Base-by-base conservation (phyloP, 2,888 invertebrate genomes). In the Steromphala cineraria region DNA sequence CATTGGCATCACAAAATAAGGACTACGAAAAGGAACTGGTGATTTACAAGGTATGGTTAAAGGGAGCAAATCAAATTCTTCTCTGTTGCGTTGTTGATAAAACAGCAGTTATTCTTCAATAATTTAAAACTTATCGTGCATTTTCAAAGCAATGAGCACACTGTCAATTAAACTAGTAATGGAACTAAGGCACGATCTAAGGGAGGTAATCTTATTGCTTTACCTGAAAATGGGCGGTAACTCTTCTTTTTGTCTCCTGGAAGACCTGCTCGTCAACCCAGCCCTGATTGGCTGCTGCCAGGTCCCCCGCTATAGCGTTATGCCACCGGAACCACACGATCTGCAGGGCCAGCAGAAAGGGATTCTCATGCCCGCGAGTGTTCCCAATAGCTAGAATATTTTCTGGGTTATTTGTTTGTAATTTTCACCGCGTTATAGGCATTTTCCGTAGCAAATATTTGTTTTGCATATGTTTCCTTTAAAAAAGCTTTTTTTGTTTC, bases 311-410 rank as follows among this genome's bases (percentile, higher is more conserved):
- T 19, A 98, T 95, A 2, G 96, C 96, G 93, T 99, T 99, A 94
- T 99, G 99, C 97, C 98, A 99, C 2, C 99, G 96, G 91, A 98
- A 96, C 91, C 99, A 97, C 17, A 99, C 94, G 80, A 99, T 97
- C 3, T 98, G 98, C 89, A 99, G 96, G 0, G 98, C 96, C 79
- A 99, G 95, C 90, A 99, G 94, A 0, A 98, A 98, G 0, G 99
- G 99, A 93, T 99, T 99, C 94, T 99, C 99, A 94, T 99, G 99
- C 2, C 98, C 98, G 84, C 99, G 95, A 0, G 99, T 98, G 94
- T 99, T 99, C n/a, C 99, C 99, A 81, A 99, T 94, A 87, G 98
- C 99, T 99, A 91, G 52, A 89, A 46, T 1, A 46, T 46, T 1
- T 10, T 46, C 13, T 46, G 5, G 36, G 13, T 46, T 46, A 36